A percentile compares a stretch with the other conserved stretches of the same genome.
These are phyloP conservation scores for Aldrovandia affinis DNA, from an alignment of 2,797 vertebrate genomes.

Conservation along the genomic window DNA sequence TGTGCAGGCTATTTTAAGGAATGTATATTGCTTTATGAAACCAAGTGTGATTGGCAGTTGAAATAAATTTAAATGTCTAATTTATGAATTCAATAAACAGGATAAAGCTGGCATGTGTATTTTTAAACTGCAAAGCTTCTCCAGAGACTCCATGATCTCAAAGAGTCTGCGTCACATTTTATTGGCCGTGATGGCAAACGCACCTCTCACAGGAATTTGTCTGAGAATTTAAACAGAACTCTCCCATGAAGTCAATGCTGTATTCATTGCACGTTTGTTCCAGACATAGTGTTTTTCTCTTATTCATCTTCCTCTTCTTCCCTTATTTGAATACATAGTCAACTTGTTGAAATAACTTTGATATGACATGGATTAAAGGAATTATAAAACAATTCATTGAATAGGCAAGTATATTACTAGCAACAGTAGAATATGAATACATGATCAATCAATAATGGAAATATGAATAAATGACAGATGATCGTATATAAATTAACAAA, in stretches of 20 bases:
- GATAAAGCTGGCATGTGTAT: background rate
- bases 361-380: too few relatives aligned
- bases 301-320: background rate
- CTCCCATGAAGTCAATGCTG: too few relatives aligned
- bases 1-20: background rate
- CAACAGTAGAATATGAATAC: too few relatives aligned
- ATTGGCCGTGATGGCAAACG: background rate
- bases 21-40: background rate
- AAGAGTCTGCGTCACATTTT: background rate
- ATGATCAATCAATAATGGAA: too few relatives aligned
- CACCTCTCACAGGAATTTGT: background rate
- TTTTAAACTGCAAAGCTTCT: background rate
- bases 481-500: too few relatives aligned
- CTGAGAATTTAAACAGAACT: background rate
- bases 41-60: background rate
- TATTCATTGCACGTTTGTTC: background rate
- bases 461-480: too few relatives aligned
- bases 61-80: background rate
- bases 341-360: too few relatives aligned
- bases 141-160: background rate
- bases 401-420: too few relatives aligned
- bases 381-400: too few relatives aligned
- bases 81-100: background rate
- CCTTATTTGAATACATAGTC: too few relatives aligned
- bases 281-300: background rate